phyloP scores from a whole-genome alignment of 2,797 vertebrate species.

The Chaetodon trifasciatus region DNA sequence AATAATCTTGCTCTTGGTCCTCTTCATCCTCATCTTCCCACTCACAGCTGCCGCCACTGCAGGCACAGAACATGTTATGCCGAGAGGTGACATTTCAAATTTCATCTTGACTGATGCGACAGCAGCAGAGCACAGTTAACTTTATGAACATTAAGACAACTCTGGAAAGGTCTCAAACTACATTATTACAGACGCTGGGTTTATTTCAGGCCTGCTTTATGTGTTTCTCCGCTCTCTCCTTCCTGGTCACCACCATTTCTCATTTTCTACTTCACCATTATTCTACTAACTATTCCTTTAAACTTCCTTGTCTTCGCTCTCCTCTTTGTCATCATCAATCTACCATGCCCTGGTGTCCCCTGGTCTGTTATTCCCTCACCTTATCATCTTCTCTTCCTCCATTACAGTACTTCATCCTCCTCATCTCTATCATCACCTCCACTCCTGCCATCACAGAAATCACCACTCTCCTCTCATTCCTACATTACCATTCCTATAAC shows the following conservation, averaged over 20 bases:
- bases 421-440: conserved; percentile 51
- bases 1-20: conserved; percentile 64
- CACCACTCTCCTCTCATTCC: conserved; percentile 42
- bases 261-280: conserved; percentile 13
- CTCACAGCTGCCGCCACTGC: conserved; percentile 70
- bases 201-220: conserved; percentile 2
- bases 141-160: conserved; percentile 39
- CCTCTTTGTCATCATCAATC: conserved; percentile 56
- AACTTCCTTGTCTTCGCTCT: conserved; percentile 21
- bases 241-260: conserved; percentile 33
- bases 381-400: conserved; percentile 52
- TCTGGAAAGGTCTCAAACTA: conserved; percentile 20
- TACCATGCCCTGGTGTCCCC: conserved; percentile 17
- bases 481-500: conserved; percentile 50
- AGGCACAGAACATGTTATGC: conserved; percentile 71
- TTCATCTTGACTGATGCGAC: conserved; percentile 53
- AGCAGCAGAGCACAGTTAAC: conserved; percentile 36
- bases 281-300: conserved; percentile 13
- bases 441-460: conserved; percentile 49
- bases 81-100: conserved; percentile 69
- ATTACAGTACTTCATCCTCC: conserved; percentile 48
- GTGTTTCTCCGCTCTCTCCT: conserved; percentile 1
- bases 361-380: conserved; percentile 41
- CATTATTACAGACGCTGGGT: conserved; percentile 9
- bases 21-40: conserved; percentile 72